Percentiles rank a stretch among this genome's conserved stretches.
These are phyloP conservation scores for Antheraea yamamai DNA, from an alignment of 2,888 invertebrate genomes.

Conservation along the genomic window DNA sequence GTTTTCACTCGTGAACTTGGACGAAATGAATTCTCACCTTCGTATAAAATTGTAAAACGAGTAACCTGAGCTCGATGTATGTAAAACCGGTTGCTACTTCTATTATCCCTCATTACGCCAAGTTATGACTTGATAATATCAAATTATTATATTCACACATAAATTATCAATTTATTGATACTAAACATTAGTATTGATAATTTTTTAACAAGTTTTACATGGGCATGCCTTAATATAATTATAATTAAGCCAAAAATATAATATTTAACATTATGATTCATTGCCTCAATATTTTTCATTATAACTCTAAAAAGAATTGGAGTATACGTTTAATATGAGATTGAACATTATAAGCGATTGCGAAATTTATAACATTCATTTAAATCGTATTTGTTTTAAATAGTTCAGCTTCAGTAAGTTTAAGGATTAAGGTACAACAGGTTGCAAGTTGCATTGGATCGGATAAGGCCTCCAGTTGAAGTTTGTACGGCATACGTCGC, in stretches of 20 bases:
- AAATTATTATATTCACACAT: background rate
- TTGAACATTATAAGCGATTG: background rate
- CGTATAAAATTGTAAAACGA: slow-evolving; percentile 34
- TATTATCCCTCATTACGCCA: background rate
- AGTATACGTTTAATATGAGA: background rate
- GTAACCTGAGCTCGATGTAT: slow-evolving; percentile 5
- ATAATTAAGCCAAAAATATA: background rate
- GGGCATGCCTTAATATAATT: background rate
- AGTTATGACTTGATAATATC: background rate
- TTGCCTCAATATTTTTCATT: background rate
- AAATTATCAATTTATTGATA: background rate
- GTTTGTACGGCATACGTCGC: slow-evolving; percentile 68
- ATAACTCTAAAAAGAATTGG: background rate
- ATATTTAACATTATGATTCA: background rate
- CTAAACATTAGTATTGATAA: background rate
- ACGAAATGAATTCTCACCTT: slow-evolving; percentile 40
- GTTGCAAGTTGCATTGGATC: slow-evolving; percentile 67
- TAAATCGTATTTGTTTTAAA: slow-evolving; percentile 39
- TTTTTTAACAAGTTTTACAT: background rate
- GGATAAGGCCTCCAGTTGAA: slow-evolving; percentile 76
- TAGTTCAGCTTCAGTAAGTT: slow-evolving; percentile 43
- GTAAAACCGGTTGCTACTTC: background rate
- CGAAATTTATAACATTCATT: slow-evolving; percentile 28
- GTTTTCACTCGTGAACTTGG: slow-evolving; percentile 46
- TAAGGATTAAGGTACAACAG: slow-evolving; percentile 72